Evolutionary conservation across 2,113 vertebrate species (phyloP).

Genomic region (Falco punctatus): DNA sequence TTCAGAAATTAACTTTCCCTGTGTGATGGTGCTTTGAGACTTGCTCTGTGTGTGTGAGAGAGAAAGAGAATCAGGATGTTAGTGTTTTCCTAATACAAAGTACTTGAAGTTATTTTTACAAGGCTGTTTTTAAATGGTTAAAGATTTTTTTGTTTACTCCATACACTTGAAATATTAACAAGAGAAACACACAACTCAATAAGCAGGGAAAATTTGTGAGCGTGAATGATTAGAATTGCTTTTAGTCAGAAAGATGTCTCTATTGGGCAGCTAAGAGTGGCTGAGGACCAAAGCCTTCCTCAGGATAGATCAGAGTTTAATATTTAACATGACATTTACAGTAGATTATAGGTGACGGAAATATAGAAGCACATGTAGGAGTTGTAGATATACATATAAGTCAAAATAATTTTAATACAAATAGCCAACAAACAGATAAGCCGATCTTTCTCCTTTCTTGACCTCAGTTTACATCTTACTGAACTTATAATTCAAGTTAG

Average conservation of each 20-base stretch:
- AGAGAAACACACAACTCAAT: slow-evolving; percentile 10
- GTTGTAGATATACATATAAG: neutral
- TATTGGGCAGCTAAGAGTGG: slow-evolving; percentile 24
- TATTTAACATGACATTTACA: slow-evolving; percentile 36
- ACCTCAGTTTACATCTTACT: neutral
- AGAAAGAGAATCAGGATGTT: neutral
- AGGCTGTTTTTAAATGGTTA: slow-evolving; percentile 31
- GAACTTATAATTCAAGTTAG: neutral
- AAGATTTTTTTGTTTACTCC: slow-evolving; percentile 6
- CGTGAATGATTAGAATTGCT: slow-evolving; percentile 61
- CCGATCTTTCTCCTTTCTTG: slow-evolving; percentile 31
- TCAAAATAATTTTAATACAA: slow-evolving; percentile 52
- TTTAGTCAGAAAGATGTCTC: slow-evolving; percentile 47
- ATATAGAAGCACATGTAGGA: neutral
- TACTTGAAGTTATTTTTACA: slow-evolving; percentile 29
- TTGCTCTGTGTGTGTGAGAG: neutral
- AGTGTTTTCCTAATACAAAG: neutral
- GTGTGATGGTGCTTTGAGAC: neutral
- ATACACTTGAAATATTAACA: slow-evolving; percentile 69
- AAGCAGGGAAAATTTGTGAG: neutral
- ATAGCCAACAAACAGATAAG: neutral
- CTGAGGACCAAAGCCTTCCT: slow-evolving; percentile 47
- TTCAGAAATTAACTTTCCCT: neutral
- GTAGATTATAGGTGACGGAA: neutral
- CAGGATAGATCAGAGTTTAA: slow-evolving; percentile 38